phyloP scores from a whole-genome alignment of 2,888 invertebrate genomes.

The Leptinotarsa tumamoca region DNA sequence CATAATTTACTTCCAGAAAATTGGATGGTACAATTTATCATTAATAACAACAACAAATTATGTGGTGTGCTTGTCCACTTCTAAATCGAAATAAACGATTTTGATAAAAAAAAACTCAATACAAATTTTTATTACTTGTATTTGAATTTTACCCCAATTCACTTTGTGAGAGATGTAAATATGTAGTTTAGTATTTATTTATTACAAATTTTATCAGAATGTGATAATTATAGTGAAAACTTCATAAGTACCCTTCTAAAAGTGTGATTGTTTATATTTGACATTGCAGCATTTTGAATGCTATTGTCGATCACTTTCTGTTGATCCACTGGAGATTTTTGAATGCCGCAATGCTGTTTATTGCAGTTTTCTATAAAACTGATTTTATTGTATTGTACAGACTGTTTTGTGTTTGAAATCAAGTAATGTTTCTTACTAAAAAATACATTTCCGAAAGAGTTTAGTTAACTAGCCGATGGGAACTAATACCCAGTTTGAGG shows the following conservation, averaged over 20 bases:
- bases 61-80: neutral
- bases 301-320: neutral
- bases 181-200: neutral
- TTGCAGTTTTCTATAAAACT: too few relatives aligned
- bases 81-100: too few relatives aligned
- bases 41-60: neutral
- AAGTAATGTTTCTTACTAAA: neutral
- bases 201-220: neutral
- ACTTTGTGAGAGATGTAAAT: neutral
- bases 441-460: neutral
- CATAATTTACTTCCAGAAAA: neutral
- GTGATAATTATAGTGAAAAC: conserved; percentile 6
- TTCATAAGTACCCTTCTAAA: neutral
- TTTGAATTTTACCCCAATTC: neutral
- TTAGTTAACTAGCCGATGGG: too few relatives aligned
- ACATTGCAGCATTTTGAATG: neutral
- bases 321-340: neutral
- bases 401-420: neutral
- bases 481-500: too few relatives aligned
- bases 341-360: neutral
- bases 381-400: neutral
- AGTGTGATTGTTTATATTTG: neutral
- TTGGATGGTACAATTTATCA: neutral
- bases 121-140: neutral
- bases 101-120: neutral